Conservation (phyloP, 2,888 invertebrate species). For the Seladonia tumulorum region DNA sequence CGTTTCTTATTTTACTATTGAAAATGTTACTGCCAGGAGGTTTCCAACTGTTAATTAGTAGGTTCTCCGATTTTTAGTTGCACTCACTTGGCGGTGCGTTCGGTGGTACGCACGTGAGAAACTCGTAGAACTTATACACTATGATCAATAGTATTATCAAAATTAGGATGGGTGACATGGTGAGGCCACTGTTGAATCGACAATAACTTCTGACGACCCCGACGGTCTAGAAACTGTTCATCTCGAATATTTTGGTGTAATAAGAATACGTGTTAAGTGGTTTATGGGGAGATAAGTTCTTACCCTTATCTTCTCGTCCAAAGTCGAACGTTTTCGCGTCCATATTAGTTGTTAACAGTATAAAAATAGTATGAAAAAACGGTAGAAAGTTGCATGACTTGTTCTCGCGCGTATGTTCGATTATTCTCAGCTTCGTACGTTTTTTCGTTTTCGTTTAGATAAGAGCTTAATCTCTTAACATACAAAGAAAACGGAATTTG, state of each 20-base stretch:
- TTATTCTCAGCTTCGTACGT: neutral
- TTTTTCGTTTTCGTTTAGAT: neutral
- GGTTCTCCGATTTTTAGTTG: neutral
- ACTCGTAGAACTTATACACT: slow-evolving; percentile 66
- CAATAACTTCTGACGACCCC: too few relatives aligned
- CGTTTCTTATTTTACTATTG: too few relatives aligned
- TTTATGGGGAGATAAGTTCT: neutral
- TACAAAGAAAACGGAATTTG: too few relatives aligned
- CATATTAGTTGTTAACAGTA: too few relatives aligned
- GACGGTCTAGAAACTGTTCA: neutral
- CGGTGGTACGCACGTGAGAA: slow-evolving; percentile 76
- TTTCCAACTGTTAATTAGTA: neutral
- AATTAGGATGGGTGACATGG: slow-evolving; percentile 52
- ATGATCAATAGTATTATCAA: slow-evolving; percentile 31
- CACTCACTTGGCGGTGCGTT: slow-evolving; percentile 87
- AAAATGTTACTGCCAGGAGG: too few relatives aligned
- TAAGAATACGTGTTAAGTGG: neutral
- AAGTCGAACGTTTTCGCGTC: neutral
- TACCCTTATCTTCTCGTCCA: neutral
- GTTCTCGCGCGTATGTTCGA: neutral
- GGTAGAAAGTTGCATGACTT: neutral
- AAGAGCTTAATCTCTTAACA: neutral
- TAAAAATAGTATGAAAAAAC: neutral
- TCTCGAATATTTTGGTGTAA: neutral
- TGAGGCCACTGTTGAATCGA: neutral